phyloP scores from a whole-genome alignment of 2,888 invertebrate genomes.

The Leucophenga maculata region DNA sequence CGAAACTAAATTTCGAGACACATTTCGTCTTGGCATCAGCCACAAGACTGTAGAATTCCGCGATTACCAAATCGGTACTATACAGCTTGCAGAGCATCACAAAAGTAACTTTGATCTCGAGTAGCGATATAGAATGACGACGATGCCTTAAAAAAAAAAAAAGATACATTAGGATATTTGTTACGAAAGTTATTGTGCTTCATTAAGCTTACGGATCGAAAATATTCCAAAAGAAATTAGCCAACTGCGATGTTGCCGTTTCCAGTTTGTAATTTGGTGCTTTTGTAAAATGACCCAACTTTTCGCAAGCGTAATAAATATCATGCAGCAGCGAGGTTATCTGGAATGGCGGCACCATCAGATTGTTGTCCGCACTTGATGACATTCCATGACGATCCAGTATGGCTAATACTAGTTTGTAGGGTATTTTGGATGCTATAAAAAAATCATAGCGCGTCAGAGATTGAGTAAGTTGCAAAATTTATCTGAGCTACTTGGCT shows the following conservation, averaged over 20 bases:
- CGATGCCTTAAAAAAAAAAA: constrained; percentile 57
- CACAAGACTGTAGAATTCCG: constrained; percentile 63
- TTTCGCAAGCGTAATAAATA: constrained; percentile 70
- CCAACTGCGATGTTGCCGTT: constrained; percentile 58
- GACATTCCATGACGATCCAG: constrained; percentile 67
- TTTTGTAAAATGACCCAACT: constrained; percentile 66
- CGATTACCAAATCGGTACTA: constrained; percentile 61
- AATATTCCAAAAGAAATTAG: constrained; percentile 71
- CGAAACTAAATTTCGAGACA: constrained; percentile 67
- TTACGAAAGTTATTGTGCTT: not conserved
- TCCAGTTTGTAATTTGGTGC: constrained; percentile 58
- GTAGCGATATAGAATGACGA: constrained; percentile 65
- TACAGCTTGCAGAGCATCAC: constrained; percentile 68
- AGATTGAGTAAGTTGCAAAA: not conserved
- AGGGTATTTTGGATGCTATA: constrained; percentile 68
- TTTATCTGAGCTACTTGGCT: not conserved
- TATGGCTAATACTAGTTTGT: constrained; percentile 67
- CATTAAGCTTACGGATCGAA: constrained; percentile 67
- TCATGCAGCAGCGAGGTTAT: constrained; percentile 69
- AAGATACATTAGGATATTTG: not conserved
- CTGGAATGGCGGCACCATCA: constrained; percentile 68
- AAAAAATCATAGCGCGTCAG: constrained; percentile 15
- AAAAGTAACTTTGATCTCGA: constrained; percentile 69
- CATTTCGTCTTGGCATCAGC: constrained; percentile 61
- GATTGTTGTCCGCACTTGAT: constrained; percentile 48